A percentile compares a stretch with the other conserved stretches of the same genome.
Evolutionary conservation across 2,888 invertebrate genomes (phyloP).

Genomic region (Lapara coniferarum): DNA sequence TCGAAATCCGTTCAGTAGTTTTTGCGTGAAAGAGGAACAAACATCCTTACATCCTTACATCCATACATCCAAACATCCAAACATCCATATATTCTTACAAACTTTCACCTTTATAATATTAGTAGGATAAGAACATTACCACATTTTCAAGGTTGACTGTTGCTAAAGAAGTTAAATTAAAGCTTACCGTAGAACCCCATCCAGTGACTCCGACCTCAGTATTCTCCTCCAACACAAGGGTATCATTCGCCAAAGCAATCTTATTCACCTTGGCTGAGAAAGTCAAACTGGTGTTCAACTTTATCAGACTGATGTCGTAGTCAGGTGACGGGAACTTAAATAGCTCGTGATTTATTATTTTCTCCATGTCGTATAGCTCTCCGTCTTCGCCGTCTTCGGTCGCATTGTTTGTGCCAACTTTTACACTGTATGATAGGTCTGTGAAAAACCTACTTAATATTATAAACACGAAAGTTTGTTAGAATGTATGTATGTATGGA

Average conservation of each 20-base stretch:
- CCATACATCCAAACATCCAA: no score
- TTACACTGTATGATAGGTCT: constrained; percentile 40
- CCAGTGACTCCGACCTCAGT: constrained; percentile 41
- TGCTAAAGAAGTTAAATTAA: background rate
- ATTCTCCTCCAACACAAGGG: constrained; percentile 32
- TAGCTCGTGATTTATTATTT: constrained; percentile 41
- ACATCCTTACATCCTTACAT: no score
- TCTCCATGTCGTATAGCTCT: constrained; percentile 44
- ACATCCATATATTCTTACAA: no score
- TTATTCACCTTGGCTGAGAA: constrained; percentile 42
- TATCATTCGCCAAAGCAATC: constrained; percentile 33
- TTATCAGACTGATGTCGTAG: constrained; percentile 42
- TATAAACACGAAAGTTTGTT: no score
- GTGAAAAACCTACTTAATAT: constrained; percentile 44
- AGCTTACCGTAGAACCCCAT: constrained; percentile 46
- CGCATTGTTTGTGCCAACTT: constrained; percentile 45
- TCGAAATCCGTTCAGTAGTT: no score
- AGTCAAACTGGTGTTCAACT: constrained; percentile 33
- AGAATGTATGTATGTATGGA: no score
- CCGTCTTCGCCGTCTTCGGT: constrained; percentile 39
- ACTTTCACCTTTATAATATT: no score
- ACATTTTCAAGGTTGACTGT: no score
- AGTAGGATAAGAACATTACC: no score
- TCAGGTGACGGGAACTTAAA: constrained; percentile 40
- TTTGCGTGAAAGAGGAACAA: no score